Percentiles rank a stretch among this genome's conserved stretches.
Conservation (phyloP, 2,113 vertebrate species). For the Malurus cyaneus region DNA sequence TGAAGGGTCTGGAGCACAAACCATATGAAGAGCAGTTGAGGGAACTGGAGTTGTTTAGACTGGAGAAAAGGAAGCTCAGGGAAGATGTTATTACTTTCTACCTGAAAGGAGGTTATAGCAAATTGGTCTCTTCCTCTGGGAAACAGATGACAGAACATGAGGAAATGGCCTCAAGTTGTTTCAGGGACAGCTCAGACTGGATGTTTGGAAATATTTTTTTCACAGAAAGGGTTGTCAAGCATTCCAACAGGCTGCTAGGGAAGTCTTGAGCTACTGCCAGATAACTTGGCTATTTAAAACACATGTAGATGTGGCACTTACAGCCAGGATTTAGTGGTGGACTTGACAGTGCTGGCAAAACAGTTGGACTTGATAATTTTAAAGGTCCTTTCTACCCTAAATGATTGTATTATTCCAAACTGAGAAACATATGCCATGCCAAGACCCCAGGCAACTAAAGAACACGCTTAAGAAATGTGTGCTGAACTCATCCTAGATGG, state of each 20-base stretch:
- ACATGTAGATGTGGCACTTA: accelerated
- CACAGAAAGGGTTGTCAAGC: neutral
- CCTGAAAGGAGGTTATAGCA: neutral
- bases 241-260: neutral
- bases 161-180: neutral
- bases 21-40: neutral
- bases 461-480: neutral
- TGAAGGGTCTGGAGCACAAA: neutral
- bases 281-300: neutral
- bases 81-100: neutral
- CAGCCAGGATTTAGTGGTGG: neutral
- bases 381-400: neutral
- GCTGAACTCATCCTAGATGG: neutral
- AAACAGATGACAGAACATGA: neutral
- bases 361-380: neutral
- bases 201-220: neutral
- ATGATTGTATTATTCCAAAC: neutral
- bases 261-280: neutral
- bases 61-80: neutral
- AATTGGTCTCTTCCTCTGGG: neutral
- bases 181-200: neutral
- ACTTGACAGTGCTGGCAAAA: neutral
- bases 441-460: neutral
- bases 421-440: neutral
- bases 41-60: neutral